A percentile compares a stretch with the other conserved stretches of the same genome.
phyloP scores from a whole-genome alignment of 2,113 vertebrate species.

The Entosphenus tridentatus region DNA sequence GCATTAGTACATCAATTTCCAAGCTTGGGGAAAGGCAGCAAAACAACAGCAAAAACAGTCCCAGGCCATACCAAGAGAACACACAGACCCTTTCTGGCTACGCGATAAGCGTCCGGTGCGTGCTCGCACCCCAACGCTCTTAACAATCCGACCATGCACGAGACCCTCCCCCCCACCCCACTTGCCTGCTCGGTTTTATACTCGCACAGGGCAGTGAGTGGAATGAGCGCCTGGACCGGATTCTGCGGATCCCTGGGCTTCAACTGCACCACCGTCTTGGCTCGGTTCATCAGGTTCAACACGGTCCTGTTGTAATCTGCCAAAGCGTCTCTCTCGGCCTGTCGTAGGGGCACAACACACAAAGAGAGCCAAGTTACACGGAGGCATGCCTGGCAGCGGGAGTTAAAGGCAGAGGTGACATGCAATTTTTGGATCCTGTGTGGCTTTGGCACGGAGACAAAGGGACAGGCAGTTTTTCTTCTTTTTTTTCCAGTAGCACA shows the following conservation, averaged over 20 bases:
- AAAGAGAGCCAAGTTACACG: neutral
- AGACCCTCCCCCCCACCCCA: constrained; percentile 28
- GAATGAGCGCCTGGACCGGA: constrained; percentile 29
- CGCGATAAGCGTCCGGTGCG: neutral
- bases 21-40: neutral
- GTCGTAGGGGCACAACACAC: neutral
- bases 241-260: constrained; percentile 43
- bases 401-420: no score
- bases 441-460: no score
- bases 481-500: no score
- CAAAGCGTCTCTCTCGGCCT: constrained; percentile 67
- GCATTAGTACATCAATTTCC: neutral
- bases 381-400: neutral
- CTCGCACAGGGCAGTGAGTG: constrained; percentile 58
- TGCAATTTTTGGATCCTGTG: no score
- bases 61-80: neutral
- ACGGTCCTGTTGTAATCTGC: constrained; percentile 34
- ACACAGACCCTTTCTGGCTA: neutral
- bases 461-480: no score
- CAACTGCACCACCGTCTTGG: constrained; percentile 51
- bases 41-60: neutral
- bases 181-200: constrained; percentile 45
- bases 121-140: no score
- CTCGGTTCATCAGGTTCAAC: constrained; percentile 36
- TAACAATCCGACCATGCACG: neutral